phyloP scores from a whole-genome alignment of 2,113 vertebrate genomes.

The Pteruthius melanotis region DNA sequence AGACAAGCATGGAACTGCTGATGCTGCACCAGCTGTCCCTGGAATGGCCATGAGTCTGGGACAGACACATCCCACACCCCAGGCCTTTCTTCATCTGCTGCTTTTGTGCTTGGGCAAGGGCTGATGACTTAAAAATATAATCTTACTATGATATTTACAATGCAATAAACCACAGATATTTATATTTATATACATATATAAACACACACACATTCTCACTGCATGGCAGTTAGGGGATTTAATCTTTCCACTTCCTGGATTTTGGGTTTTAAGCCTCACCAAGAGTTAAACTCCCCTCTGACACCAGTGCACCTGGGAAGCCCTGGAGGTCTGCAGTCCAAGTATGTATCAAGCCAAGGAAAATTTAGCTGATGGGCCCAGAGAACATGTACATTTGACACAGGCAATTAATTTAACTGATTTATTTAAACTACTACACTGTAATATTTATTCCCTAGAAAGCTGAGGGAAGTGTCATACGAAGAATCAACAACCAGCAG shows the following conservation, averaged over 20 bases:
- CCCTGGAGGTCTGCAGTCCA: not conserved
- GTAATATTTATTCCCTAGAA: not conserved
- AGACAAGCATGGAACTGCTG: not conserved
- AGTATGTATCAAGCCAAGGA: not conserved
- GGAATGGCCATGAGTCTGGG: not conserved
- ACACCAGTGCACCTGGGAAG: not conserved
- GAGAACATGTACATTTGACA: not conserved
- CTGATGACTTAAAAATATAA: not conserved
- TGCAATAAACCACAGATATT: not conserved
- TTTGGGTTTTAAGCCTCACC: not conserved
- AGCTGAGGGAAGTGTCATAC: not conserved
- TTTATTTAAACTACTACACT: not conserved
- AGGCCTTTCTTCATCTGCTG: not conserved
- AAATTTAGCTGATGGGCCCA: not conserved
- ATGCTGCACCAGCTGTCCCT: not conserved
- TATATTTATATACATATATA: fast-evolving
- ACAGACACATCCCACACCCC: not conserved
- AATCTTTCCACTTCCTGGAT: not conserved
- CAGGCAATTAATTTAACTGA: not conserved
- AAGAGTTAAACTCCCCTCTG: not conserved
- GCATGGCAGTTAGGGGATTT: not conserved
- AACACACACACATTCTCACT: not conserved
- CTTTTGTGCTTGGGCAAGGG: not conserved
- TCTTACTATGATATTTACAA: not conserved
- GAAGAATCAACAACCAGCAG: not conserved